Conservation (phyloP, 2,888 invertebrate genomes). For the Dolichopus griseipennis region DNA sequence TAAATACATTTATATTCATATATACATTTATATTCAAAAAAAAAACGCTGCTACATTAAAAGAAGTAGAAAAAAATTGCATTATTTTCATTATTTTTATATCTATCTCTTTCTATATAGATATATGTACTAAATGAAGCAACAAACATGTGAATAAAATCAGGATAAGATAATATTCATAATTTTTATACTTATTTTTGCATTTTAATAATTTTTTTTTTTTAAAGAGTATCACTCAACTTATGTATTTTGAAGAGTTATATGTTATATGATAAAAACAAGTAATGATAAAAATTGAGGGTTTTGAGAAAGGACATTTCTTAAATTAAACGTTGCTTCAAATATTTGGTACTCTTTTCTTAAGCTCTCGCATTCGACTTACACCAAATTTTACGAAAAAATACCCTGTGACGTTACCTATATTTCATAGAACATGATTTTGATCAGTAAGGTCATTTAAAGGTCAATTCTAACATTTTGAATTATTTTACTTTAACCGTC, state of each 20-base stretch:
- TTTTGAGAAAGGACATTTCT: no score
- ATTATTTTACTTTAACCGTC: no score
- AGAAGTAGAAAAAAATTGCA: not conserved
- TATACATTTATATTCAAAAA: not conserved
- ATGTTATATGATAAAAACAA: not conserved
- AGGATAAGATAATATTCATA: constrained; percentile 6
- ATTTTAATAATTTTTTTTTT: not conserved
- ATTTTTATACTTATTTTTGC: not conserved
- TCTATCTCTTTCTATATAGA: not conserved
- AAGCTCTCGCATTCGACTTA: no score
- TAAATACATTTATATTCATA: not conserved
- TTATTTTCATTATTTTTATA: not conserved
- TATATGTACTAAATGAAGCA: not conserved
- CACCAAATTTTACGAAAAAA: no score
- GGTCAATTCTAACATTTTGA: no score
- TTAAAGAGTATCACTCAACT: not conserved
- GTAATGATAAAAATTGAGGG: no score
- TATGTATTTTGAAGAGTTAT: not conserved
- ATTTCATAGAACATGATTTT: no score
- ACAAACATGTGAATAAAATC: not conserved
- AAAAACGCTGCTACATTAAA: not conserved
- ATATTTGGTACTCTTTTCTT: no score
- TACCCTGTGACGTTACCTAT: no score
- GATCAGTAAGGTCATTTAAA: no score
- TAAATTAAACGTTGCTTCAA: no score